These are phyloP conservation scores for Ammospiza maritima DNA, from an alignment of 2,797 vertebrate species.

Conservation along the genomic window DNA sequence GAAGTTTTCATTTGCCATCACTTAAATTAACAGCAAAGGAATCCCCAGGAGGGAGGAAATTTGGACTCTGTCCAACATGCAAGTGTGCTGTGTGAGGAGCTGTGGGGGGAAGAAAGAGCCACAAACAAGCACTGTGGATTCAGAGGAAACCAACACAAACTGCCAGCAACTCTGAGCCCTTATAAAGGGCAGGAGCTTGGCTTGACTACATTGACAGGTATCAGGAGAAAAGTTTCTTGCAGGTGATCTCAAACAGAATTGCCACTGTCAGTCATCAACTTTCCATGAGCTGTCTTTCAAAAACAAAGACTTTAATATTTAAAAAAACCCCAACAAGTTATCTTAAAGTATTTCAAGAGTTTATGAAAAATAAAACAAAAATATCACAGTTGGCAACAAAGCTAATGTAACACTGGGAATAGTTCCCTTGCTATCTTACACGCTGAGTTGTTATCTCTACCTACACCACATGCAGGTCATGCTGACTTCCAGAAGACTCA, in stretches of 20 bases:
- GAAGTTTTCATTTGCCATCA: slow-evolving; percentile 61
- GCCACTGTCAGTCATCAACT: background rate
- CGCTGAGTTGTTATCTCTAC: background rate
- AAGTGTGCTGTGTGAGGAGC: slow-evolving; percentile 31
- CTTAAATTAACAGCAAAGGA: slow-evolving; percentile 67
- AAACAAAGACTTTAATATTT: background rate
- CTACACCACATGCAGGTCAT: background rate
- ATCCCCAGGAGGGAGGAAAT: slow-evolving; percentile 66
- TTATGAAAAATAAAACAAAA: background rate
- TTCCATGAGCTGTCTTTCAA: background rate
- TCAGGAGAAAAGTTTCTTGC: background rate
- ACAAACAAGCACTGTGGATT: slow-evolving; percentile 14
- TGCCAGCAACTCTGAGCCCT: background rate
- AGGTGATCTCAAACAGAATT: background rate
- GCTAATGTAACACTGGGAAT: background rate
- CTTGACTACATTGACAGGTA: fast-evolving
- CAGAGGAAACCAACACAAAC: background rate
- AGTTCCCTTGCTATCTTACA: background rate
- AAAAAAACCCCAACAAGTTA: background rate
- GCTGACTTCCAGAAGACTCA: background rate
- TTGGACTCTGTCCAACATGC: slow-evolving; percentile 42
- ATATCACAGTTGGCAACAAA: background rate
- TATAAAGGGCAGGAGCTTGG: background rate
- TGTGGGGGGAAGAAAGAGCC: background rate
- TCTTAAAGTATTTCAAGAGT: background rate